A percentile compares a stretch with the other conserved stretches of the same genome.
phyloP scores from a whole-genome alignment of 2,113 vertebrate genomes.

The Leucoraja erinaceus region DNA sequence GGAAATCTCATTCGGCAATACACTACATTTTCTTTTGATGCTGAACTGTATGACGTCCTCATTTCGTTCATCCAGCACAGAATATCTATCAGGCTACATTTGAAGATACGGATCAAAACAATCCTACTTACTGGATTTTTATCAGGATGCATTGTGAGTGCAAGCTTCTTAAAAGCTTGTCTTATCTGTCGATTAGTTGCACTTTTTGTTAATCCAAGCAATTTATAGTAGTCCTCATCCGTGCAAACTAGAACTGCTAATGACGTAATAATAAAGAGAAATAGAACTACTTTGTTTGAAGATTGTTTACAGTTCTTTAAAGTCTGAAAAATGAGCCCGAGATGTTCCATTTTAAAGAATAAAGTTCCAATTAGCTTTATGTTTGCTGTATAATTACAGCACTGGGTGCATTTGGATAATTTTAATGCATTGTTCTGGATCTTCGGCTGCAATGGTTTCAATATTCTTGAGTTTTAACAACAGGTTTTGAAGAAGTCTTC shows the following conservation, averaged over 20 bases:
- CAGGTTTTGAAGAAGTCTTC: background rate
- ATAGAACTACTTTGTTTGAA: conserved; percentile 49
- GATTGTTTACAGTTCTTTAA: background rate
- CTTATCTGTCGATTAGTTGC: conserved; percentile 87
- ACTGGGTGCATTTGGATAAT: background rate
- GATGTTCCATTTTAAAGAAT: conserved; percentile 23
- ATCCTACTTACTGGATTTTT: conserved; percentile 82
- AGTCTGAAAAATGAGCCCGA: background rate
- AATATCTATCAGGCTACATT: background rate
- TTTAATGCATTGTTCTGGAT: background rate
- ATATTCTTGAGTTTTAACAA: background rate
- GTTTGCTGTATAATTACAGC: background rate
- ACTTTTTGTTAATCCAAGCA: conserved; percentile 79
- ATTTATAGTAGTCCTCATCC: conserved; percentile 77
- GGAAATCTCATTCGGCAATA: background rate
- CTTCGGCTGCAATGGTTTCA: background rate
- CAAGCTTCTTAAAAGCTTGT: conserved; percentile 91
- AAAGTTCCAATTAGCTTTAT: background rate
- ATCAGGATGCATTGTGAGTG: conserved; percentile 92
- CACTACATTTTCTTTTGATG: background rate
- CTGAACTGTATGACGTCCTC: background rate
- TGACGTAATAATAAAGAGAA: conserved; percentile 52
- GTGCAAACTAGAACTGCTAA: conserved; percentile 54
- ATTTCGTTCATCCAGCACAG: background rate
- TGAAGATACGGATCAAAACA: background rate